Percentiles rank a stretch among this genome's conserved stretches.
These are phyloP conservation scores for Tauraco erythrolophus DNA, from an alignment of 2,113 vertebrate species.

Conservation along the genomic window DNA sequence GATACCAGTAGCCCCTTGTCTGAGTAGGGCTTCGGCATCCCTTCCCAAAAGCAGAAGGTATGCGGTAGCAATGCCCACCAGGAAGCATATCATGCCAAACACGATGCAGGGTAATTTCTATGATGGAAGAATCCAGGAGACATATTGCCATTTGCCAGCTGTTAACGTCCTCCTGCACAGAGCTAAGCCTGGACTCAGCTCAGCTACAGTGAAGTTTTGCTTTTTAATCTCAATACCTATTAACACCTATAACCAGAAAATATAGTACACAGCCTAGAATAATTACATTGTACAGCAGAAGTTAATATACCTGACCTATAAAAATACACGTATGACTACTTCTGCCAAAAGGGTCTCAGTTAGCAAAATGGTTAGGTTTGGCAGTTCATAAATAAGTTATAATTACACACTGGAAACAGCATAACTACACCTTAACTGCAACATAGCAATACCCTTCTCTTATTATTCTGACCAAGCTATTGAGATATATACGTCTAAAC, in stretches of 20 bases:
- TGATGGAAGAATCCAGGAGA: not conserved
- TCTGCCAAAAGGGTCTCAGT: not conserved
- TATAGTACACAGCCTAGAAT: not conserved
- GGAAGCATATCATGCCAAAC: not conserved
- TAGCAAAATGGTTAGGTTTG: not conserved
- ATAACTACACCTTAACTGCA: not conserved
- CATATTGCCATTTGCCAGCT: not conserved
- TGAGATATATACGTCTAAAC: not conserved
- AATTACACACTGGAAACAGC: conserved; percentile 1
- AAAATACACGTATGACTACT: not conserved
- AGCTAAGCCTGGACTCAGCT: not conserved
- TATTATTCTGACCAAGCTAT: not conserved
- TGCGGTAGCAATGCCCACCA: accelerated
- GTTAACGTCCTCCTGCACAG: not conserved
- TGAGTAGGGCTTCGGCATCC: not conserved
- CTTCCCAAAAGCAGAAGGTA: not conserved
- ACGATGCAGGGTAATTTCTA: not conserved
- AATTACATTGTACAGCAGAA: not conserved
- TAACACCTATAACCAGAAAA: not conserved
- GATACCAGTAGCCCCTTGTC: not conserved
- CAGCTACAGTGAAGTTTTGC: not conserved
- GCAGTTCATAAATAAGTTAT: conserved; percentile 19
- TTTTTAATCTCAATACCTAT: not conserved
- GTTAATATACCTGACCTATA: not conserved
- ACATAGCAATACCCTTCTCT: not conserved